Base-by-base conservation (phyloP, 2,888 invertebrate species). In the Dasypolia templi region DNA sequence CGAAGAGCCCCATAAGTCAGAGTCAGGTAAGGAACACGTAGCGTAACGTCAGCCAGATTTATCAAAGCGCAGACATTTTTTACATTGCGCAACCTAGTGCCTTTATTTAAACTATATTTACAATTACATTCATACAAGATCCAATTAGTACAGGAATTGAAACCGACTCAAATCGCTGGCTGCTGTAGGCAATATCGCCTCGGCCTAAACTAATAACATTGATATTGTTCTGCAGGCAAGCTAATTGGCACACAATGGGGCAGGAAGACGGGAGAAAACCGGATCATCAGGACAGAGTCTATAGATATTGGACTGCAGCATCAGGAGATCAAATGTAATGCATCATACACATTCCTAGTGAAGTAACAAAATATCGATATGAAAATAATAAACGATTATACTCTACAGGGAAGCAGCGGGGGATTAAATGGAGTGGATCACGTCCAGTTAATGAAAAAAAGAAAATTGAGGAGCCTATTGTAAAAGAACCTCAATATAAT, bases 181-280 rank as follows among this genome's bases (percentile, higher is more conserved):
- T 59, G n/a, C 4, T 56, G 6, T 49, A 42, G 1, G 19, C 3
- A 19, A 26, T 22, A 5, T 2, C 32, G 55, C 6, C 17, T 62
- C 4, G 17, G 19, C 3, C 39, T 19, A 32, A 29, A 62, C 44
- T 75, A 0, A 32, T 1, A 51, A 51, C 32, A 32, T 26, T 35
- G 0, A 44, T 76, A 42, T 66, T 44, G 1, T 72, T 73, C 19
- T 56, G 9, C 66, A 79, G 79, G 35, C 17, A 59, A 44, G 35
- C 19, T 75, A 14, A 35, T 11, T 17, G 44, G 75, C 35, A 29
- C 19, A 44, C 51, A 59, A 12, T 79, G 79, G 75, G 75, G 75
- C 58, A 75, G 79, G 44, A 80, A 80, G 71, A 71, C 67, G 4
- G 71, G 75, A 32, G 75, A 75, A 17, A 71, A 79, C 59, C n/a